phyloP scores from a whole-genome alignment of 1,140 invertebrate genomes.

The Danaus plexippus region DNA sequence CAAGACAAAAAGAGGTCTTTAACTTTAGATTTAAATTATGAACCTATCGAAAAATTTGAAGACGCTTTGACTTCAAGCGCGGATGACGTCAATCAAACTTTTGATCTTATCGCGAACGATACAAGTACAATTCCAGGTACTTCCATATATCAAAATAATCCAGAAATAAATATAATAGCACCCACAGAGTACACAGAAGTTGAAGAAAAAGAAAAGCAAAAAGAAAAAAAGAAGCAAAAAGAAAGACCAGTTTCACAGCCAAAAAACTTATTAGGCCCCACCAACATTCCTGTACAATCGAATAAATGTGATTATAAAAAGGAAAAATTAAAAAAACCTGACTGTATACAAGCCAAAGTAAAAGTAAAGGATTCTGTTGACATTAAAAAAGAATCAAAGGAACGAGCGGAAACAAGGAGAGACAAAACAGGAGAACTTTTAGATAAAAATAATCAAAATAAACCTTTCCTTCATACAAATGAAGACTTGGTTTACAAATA shows the following conservation, averaged over 20 bases:
- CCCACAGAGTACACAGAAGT: conserved; percentile 40
- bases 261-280: conserved; percentile 72
- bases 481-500: conserved; percentile 68
- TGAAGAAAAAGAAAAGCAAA: conserved; percentile 12
- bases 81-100: conserved; percentile 59
- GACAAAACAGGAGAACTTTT: conserved; percentile 34
- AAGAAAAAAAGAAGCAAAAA: conserved; percentile 29
- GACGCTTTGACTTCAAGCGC: conserved; percentile 57
- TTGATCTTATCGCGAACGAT: conserved; percentile 59
- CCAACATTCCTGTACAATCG: conserved; percentile 70
- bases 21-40: conserved; percentile 22
- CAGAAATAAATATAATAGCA: conserved; percentile 53
- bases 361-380: conserved; percentile 62
- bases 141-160: conserved; percentile 27
- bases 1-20: neutral
- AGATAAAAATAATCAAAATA: conserved; percentile 32
- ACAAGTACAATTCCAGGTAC: conserved; percentile 17
- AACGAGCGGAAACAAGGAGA: conserved; percentile 45
- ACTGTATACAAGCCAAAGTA: conserved; percentile 50
- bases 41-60: conserved; percentile 63
- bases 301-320: conserved; percentile 71
- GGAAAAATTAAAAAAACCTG: conserved; percentile 64
- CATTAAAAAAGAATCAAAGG: conserved; percentile 35
- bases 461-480: conserved; percentile 40
- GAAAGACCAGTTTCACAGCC: conserved; percentile 52